Conservation (phyloP, 2,113 vertebrate genomes). For the Dissostichus mawsoni region DNA sequence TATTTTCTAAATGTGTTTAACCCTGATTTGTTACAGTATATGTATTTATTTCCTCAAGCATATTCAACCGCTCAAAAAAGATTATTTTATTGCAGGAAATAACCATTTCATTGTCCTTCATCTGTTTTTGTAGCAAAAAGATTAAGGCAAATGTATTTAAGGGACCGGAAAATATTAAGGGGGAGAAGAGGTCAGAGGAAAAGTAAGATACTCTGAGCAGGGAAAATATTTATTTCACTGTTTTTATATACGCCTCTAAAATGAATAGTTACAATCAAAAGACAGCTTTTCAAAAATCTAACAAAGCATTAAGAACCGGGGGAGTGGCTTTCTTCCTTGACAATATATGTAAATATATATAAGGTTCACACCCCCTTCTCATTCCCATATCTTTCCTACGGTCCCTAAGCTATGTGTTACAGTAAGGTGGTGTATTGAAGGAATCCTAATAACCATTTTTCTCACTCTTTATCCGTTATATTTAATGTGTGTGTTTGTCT, state of each 20-base stretch:
- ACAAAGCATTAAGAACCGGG: not conserved
- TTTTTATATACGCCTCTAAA: not conserved
- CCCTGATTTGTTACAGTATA: not conserved
- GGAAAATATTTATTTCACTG: not conserved
- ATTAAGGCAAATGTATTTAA: not conserved
- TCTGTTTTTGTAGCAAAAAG: not conserved
- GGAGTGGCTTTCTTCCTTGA: no score
- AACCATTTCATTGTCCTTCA: slow-evolving; percentile 5
- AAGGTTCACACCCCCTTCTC: no score
- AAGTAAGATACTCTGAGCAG: not conserved
- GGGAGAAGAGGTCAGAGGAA: no score
- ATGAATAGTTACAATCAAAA: not conserved
- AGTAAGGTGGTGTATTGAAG: not conserved
- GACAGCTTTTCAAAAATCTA: not conserved
- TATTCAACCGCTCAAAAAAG: slow-evolving; percentile 24
- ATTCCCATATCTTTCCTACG: not conserved
- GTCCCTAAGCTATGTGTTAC: not conserved
- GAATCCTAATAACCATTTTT: slow-evolving; percentile 2
- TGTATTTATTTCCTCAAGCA: not conserved
- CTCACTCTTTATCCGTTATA: not conserved
- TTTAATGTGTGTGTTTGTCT: slow-evolving; percentile 2
- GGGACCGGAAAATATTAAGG: not conserved
- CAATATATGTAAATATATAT: no score
- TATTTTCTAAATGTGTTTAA: not conserved
- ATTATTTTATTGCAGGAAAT: not conserved